phyloP scores from a whole-genome alignment of 2,888 invertebrate species.

The Trissonchulus latispiculum region DNA sequence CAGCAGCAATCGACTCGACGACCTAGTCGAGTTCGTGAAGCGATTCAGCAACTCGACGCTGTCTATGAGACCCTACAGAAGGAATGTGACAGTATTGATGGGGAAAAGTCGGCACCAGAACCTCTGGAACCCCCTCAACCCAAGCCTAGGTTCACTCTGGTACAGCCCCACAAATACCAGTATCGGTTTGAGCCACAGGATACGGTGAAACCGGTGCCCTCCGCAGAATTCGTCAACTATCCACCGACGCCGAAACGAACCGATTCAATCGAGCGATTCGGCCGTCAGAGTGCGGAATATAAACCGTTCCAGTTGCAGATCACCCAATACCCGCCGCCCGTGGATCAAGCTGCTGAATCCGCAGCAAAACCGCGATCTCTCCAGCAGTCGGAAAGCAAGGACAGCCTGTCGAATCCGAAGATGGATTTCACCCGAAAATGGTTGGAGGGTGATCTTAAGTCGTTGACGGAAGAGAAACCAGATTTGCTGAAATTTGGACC shows the following conservation, averaged over 20 bases:
- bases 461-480: slow-evolving; percentile 4
- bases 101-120: too few relatives aligned
- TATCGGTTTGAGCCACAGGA: background rate
- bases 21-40: background rate
- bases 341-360: too few relatives aligned
- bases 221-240: background rate
- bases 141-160: background rate
- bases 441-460: slow-evolving; percentile 21
- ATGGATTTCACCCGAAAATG: slow-evolving; percentile 20
- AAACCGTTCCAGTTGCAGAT: background rate
- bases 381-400: background rate
- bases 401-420: background rate
- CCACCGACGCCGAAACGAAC: background rate
- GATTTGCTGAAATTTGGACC: slow-evolving; percentile 17
- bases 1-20: background rate
- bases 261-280: background rate
- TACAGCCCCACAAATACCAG: background rate
- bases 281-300: background rate
- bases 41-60: background rate
- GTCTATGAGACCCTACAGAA: background rate
- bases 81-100: too few relatives aligned
- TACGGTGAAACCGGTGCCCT: too few relatives aligned
- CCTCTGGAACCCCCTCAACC: background rate
- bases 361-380: background rate
- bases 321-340: too few relatives aligned